These are phyloP conservation scores for Trilocha varians DNA, from an alignment of 2,888 invertebrate genomes.

Conservation along the genomic window DNA sequence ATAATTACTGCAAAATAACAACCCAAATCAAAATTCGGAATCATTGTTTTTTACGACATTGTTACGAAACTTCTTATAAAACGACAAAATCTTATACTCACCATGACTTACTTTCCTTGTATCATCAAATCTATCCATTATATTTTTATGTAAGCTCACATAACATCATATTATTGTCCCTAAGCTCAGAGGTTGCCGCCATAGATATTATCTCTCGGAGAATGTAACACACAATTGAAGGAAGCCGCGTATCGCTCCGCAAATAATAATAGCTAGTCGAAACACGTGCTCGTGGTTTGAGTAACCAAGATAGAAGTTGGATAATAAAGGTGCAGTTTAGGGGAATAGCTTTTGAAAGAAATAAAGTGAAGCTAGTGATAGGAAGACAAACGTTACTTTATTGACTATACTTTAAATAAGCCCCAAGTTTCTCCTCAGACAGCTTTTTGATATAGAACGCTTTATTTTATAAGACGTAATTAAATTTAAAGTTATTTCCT, in stretches of 20 bases:
- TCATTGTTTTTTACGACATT: too few species aligned
- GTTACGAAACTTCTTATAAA: too few species aligned
- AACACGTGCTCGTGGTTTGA: constrained; percentile 51
- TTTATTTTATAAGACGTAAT: too few species aligned
- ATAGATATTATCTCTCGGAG: constrained; percentile 31
- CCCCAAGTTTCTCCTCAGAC: too few species aligned
- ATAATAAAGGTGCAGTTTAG: background rate
- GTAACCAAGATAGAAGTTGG: background rate
- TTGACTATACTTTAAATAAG: too few species aligned
- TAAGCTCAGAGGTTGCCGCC: constrained; percentile 30
- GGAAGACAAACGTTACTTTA: too few species aligned
- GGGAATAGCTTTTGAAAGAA: background rate
- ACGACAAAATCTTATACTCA: too few species aligned
- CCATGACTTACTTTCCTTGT: background rate
- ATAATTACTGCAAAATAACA: too few species aligned
- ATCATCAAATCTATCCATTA: background rate
- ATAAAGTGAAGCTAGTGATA: background rate
- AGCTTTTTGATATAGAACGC: too few species aligned
- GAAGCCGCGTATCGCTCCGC: constrained; percentile 29
- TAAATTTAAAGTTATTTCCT: too few species aligned
- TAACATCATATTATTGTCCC: constrained; percentile 22
- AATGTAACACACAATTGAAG: constrained; percentile 44
- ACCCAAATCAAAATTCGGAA: too few species aligned
- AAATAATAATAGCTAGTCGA: constrained; percentile 49
- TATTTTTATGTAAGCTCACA: constrained; percentile 2